phyloP scores from a whole-genome alignment of 2,797 vertebrate species.

The Pogonophryne albipinna region DNA sequence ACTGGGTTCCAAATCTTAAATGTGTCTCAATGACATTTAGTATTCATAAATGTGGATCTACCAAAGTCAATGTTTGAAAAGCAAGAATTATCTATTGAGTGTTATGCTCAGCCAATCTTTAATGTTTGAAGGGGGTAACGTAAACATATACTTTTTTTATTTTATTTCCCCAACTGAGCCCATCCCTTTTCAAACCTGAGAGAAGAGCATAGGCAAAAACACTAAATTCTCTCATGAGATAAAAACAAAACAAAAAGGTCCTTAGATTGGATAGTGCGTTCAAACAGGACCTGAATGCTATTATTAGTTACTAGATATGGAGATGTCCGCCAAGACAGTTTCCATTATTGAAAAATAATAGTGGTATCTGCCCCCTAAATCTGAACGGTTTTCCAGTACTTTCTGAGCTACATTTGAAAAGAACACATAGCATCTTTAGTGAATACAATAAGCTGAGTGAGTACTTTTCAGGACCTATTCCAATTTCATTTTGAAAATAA shows the following conservation, averaged over 20 bases:
- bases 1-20: neutral
- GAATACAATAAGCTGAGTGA: neutral
- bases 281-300: neutral
- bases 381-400: too few relatives aligned
- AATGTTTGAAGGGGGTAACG: neutral
- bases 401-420: too few relatives aligned
- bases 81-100: neutral
- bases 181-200: neutral
- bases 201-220: neutral
- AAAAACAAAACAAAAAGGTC: neutral
- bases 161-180: neutral
- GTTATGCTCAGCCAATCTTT: neutral
- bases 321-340: too few relatives aligned
- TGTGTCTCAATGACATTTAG: neutral
- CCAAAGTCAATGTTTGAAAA: neutral
- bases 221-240: neutral
- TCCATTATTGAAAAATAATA: too few relatives aligned
- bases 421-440: too few relatives aligned
- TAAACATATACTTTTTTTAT: too few relatives aligned
- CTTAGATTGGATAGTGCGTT: neutral
- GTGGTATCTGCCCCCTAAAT: too few relatives aligned
- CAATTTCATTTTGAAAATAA: conserved; percentile 1
- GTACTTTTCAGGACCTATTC: neutral
- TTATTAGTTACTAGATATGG: neutral
- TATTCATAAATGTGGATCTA: neutral